Evolutionary conservation across 1,140 invertebrate genomes (phyloP), one percentile per base, ranked within the genome.

Genomic region (Caligus rogercresseyi): DNA sequence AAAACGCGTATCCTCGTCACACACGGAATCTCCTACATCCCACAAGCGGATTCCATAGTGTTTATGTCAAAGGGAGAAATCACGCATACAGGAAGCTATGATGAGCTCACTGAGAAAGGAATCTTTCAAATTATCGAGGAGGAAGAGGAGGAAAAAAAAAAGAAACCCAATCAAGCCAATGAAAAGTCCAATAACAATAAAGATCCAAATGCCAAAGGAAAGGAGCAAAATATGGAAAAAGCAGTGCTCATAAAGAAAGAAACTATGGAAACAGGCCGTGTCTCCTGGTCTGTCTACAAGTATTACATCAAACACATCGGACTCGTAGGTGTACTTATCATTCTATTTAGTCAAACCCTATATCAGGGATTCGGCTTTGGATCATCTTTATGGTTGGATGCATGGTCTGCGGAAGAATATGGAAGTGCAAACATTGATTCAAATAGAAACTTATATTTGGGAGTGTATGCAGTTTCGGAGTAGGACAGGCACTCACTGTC

Each of bases 291-390:
- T 24, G 89, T 96, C 0, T 96, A 95, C 75, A 78, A 84, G 65
- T 83, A 92, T 72, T 96, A 96, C 70, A 76, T 94, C 64, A 82
- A 80, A 69, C 86, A 87, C 20, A 85, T 94, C 55, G 90, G 90
- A 55, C 72, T 85, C 64, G 72, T 81, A 63, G 74, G 89, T 13
- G 80, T 82, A 0, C 68, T 83, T 16, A 71, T 82, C 3, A 91
- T 88, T 2, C 76, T 93, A 31, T 60, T 89, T 0, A 80, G 92
- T 72, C 92, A 91, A 72, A 77, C 87, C 4, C 13, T 63, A 23
- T 62, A 55, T 26, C 51, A 56, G 31, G 14, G 7, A 11, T 63
- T 51, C 3, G 16, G 16, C 1, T 20, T 63, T 1, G 24, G 51
- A 19, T 19, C 53, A 4, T 56, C 16, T 71, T 74, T 80, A 66